Base-by-base conservation (phyloP, 2,888 invertebrate species). In the Drosophila atripex region DNA sequence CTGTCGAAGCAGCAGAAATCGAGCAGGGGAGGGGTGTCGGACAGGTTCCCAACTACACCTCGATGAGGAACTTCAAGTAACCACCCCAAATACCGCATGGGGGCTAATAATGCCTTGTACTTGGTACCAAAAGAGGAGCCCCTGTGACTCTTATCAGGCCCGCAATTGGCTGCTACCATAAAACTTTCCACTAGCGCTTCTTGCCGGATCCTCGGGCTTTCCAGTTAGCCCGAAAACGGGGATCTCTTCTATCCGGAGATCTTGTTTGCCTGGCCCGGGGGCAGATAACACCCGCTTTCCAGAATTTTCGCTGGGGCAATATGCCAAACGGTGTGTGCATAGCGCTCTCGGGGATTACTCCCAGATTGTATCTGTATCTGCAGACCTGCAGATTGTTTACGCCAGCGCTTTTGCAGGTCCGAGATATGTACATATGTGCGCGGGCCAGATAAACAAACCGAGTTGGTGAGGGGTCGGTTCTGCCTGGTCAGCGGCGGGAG, bases 1-100 rank as follows among this genome's bases (percentile, higher is more conserved):
- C 71, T 78, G 75, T 73, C 71, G 77, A 77, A 75, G 61, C 75
- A 66, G 70, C 77, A 73, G 39, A 66, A 72, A 66, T 7, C 28
- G 73, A 60, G 52, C 58, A 16, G 49, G 43, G 41, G 61, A 23
- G 4, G 21, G 21, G 21, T 4, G 21, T 23, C 21, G 21, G 21
- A 5, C 21, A 63, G 23, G n/a, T 46, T 46, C 23, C 23, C 14
- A 21, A 9, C n/a, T 9, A 4, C 2, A 8, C 25, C 25, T 35
- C 3, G n/a, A n/a, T n/a, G 9, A 9, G 28, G 9, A 2, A 9
- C 28, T 25, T 25, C 25, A 7, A 7, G 25, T 7, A 25, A 25
- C 25, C 7, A 25, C 25, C 25, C n/a, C 2, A 18, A 18, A 18
- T 18, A 2, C 18, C 18, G 2, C 18, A 18, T 18, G 18, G 18